phyloP scores from a whole-genome alignment of 2,888 invertebrate genomes.

The Pyrrhosoma nymphula region DNA sequence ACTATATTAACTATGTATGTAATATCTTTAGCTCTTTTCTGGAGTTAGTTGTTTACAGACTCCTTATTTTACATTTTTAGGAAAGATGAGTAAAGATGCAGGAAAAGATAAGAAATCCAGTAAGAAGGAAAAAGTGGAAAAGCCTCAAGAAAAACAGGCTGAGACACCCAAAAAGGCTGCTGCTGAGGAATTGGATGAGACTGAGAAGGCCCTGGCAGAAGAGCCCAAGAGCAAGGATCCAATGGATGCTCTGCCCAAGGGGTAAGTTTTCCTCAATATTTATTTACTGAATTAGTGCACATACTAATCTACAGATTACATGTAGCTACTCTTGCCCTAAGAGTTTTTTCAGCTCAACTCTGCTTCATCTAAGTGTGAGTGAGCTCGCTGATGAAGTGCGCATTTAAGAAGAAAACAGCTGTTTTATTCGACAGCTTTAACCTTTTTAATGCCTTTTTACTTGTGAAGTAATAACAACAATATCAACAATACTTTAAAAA shows the following conservation, averaged over 20 bases:
- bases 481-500: too few species aligned
- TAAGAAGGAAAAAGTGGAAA: conserved; percentile 78
- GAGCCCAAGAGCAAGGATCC: conserved; percentile 95
- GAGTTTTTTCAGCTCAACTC: too few species aligned
- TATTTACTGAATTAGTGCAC: background rate
- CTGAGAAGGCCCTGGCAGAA: conserved; percentile 84
- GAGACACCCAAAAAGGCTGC: conserved; percentile 77
- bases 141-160: conserved; percentile 75
- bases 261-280: conserved; percentile 78
- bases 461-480: too few species aligned
- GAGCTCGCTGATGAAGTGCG: too few species aligned
- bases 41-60: background rate
- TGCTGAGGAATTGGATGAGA: conserved; percentile 83
- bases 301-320: background rate
- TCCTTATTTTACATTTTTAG: conserved; percentile 41
- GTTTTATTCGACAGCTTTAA: too few species aligned
- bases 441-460: too few species aligned
- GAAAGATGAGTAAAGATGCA: conserved; percentile 74
- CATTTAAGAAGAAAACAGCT: too few species aligned
- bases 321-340: too few species aligned
- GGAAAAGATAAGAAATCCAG: conserved; percentile 76
- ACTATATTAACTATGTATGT: too few species aligned
- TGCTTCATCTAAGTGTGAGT: too few species aligned
- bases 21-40: too few species aligned
- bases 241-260: conserved; percentile 93